Conservation (phyloP, 2,888 invertebrate genomes). For the Nematopogon swammerdamellus region DNA sequence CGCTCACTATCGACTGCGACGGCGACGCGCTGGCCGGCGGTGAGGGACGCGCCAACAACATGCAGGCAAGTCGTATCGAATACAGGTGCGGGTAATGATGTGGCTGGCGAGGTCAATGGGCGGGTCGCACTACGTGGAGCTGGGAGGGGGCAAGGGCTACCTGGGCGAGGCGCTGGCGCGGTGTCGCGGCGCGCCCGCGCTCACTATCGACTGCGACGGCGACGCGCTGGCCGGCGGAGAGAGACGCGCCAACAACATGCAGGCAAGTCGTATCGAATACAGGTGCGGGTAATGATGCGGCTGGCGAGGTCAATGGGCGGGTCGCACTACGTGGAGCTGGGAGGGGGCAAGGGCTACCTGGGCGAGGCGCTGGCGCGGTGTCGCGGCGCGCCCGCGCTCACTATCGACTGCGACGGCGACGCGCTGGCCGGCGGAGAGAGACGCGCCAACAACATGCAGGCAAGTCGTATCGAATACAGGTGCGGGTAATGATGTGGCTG, state of each 20-base stretch:
- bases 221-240: slow-evolving; percentile 49
- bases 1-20: slow-evolving; percentile 81
- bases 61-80: slow-evolving; percentile 47
- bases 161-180: slow-evolving; percentile 71
- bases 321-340: slow-evolving; percentile 69
- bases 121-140: slow-evolving; percentile 62
- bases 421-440: slow-evolving; percentile 51
- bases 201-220: slow-evolving; percentile 77
- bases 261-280: too few relatives aligned
- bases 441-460: slow-evolving; percentile 58
- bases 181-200: slow-evolving; percentile 66
- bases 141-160: slow-evolving; percentile 74
- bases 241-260: slow-evolving; percentile 57
- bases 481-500: too few relatives aligned
- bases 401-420: slow-evolving; percentile 70
- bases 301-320: too few relatives aligned
- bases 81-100: too few relatives aligned
- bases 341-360: slow-evolving; percentile 90
- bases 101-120: slow-evolving; percentile 5
- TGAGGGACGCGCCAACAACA: slow-evolving; percentile 60
- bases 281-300: too few relatives aligned
- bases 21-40: slow-evolving; percentile 42
- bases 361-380: slow-evolving; percentile 71
- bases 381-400: slow-evolving; percentile 70
- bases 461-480: too few relatives aligned